These are phyloP conservation scores for Temnothorax rugatulus DNA, from an alignment of 2,888 invertebrate species.

Conservation along the genomic window DNA sequence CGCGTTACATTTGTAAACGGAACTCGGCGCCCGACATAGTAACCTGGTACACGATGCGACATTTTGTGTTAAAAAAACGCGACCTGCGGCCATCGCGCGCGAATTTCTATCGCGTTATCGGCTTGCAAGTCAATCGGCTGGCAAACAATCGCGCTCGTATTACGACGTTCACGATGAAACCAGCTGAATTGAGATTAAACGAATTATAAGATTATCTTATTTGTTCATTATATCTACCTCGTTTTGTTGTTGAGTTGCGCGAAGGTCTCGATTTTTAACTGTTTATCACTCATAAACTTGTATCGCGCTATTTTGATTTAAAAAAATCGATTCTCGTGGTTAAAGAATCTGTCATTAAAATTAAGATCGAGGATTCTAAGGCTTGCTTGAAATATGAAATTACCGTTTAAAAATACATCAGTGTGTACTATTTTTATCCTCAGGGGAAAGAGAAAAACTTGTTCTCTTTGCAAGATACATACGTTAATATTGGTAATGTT, in stretches of 20 bases:
- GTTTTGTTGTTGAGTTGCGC: neutral
- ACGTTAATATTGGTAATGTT: neutral
- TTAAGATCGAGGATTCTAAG: neutral
- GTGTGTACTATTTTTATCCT: neutral
- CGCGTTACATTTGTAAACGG: slow-evolving; percentile 77
- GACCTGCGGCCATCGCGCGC: slow-evolving; percentile 11
- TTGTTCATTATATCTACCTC: neutral
- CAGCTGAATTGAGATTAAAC: neutral
- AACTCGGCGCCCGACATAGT: slow-evolving; percentile 73
- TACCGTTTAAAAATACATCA: neutral
- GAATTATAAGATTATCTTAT: neutral
- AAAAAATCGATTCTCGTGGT: neutral
- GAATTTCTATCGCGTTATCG: neutral
- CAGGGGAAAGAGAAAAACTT: neutral
- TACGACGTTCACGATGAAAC: neutral
- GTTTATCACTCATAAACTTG: neutral
- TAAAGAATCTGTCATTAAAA: neutral
- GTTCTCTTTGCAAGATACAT: neutral
- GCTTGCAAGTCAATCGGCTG: neutral
- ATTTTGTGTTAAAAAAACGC: slow-evolving; percentile 84
- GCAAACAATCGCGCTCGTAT: neutral
- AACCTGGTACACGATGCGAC: slow-evolving; percentile 83
- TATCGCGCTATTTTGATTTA: neutral
- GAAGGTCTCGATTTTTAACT: neutral
- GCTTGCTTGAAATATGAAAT: neutral